Conservation (phyloP, 2,888 invertebrate genomes). For the Digitonthophagus gazella region DNA sequence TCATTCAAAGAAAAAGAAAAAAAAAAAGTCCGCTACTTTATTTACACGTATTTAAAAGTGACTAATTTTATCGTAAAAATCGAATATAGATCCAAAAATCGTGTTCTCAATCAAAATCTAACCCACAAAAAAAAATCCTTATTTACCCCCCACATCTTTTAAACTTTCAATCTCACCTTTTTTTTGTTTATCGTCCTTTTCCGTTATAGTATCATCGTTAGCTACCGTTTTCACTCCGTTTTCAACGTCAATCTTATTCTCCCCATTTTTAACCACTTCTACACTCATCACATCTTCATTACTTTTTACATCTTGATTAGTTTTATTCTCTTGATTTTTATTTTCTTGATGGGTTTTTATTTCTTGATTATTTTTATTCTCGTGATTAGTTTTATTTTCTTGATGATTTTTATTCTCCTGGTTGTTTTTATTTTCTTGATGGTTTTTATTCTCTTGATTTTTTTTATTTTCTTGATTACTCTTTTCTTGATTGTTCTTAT, state of each 20-base stretch:
- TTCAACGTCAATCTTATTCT: neutral
- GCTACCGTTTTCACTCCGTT: neutral
- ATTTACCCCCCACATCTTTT: no score
- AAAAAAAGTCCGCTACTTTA: no score
- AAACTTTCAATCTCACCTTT: no score
- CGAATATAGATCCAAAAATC: no score
- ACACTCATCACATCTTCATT: constrained; percentile 6
- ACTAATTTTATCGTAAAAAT: no score
- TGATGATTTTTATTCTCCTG: constrained; percentile 8
- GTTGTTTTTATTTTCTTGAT: neutral
- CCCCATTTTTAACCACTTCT: constrained; percentile 13
- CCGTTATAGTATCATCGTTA: constrained; percentile 10
- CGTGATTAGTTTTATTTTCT: constrained; percentile 41
- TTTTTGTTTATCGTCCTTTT: neutral
- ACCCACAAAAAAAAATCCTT: no score
- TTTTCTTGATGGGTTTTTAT: neutral
- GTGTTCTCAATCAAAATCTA: no score
- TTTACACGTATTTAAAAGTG: no score
- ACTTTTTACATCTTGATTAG: neutral
- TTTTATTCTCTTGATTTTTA: constrained; percentile 32
- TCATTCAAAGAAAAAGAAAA: no score
- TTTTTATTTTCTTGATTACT: constrained; percentile 44
- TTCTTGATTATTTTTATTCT: neutral
- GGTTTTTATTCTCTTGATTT: constrained; percentile 32
- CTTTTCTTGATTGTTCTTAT: no score